Evolutionary conservation across 2,888 invertebrate genomes (phyloP).

Genomic region (Dryococelus australis): DNA sequence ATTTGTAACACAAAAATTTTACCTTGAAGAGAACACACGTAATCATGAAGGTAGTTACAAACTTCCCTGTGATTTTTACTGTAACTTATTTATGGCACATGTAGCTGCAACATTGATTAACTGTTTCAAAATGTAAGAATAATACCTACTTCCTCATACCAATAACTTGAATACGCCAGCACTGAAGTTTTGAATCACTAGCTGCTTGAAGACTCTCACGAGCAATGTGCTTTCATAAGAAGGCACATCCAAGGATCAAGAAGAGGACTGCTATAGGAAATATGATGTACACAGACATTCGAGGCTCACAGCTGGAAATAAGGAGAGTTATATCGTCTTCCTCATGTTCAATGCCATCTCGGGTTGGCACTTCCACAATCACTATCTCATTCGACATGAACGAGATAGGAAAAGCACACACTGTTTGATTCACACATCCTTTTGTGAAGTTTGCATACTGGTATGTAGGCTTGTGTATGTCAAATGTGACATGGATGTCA

Average conservation of each 20-base stretch:
- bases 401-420: constrained; percentile 76
- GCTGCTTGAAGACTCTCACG: no score
- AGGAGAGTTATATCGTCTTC: constrained; percentile 76
- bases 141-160: no score
- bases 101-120: no score
- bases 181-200: no score
- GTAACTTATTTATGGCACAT: no score
- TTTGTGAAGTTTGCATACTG: constrained; percentile 75
- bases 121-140: no score
- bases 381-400: constrained; percentile 81
- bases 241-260: constrained; percentile 80
- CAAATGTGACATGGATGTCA: constrained; percentile 83
- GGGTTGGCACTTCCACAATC: constrained; percentile 83
- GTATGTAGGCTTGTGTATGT: constrained; percentile 85
- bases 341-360: constrained; percentile 80
- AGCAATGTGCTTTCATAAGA: constrained; percentile 65
- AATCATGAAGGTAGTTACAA: no score
- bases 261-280: constrained; percentile 81
- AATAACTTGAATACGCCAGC: no score
- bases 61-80: no score
- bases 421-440: constrained; percentile 77
- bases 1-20: no score
- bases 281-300: constrained; percentile 79
- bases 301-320: constrained; percentile 79
- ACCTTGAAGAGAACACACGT: no score